phyloP scores from a whole-genome alignment of 2,113 vertebrate species.

The Deroptyus accipitrinus region DNA sequence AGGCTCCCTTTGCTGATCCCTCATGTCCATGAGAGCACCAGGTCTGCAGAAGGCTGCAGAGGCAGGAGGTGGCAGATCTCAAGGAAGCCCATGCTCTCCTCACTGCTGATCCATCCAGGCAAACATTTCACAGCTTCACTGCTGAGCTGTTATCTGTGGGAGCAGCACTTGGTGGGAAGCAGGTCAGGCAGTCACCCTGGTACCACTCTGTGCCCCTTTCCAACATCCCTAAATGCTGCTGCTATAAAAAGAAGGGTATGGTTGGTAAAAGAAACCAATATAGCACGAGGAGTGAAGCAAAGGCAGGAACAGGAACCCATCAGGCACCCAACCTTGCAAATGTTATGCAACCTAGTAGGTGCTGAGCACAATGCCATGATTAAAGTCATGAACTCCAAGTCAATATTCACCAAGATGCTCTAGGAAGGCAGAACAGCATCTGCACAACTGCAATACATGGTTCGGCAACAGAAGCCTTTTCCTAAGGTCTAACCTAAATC shows the following conservation, averaged over 20 bases:
- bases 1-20: neutral
- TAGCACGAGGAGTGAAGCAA: neutral
- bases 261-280: neutral
- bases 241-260: neutral
- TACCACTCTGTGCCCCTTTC: neutral
- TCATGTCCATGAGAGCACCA: rapidly evolving
- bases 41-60: neutral
- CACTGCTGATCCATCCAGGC: neutral
- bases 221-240: neutral
- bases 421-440: neutral
- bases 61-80: neutral
- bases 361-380: neutral
- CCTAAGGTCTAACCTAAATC: neutral
- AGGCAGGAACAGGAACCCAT: neutral
- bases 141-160: neutral
- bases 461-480: neutral
- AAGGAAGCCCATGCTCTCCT: neutral
- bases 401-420: neutral
- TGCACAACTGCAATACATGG: neutral
- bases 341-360: neutral
- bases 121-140: neutral
- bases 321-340: neutral
- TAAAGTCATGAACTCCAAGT: neutral
- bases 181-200: neutral
- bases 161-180: neutral